A percentile compares a stretch with the other conserved stretches of the same genome.
Evolutionary conservation across 2,113 vertebrate species (phyloP).

Genomic region (Gobiocypris rarus): DNA sequence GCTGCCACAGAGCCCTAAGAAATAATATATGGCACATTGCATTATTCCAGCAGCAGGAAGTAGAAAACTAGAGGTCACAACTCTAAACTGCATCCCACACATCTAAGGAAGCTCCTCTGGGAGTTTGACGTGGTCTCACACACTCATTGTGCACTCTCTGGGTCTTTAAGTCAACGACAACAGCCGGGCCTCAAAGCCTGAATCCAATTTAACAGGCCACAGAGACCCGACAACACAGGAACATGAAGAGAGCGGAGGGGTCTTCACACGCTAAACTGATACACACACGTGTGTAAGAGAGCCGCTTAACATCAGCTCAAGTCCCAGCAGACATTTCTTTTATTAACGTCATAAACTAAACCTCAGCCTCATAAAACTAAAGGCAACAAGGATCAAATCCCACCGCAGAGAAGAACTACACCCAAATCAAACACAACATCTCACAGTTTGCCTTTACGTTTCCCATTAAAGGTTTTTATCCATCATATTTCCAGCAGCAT

Average conservation of each 20-base stretch:
- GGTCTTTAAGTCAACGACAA: not conserved
- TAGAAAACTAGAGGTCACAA: not conserved
- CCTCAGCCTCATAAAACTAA: constrained; percentile 31
- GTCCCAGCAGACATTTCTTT: constrained; percentile 60
- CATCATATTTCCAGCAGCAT: not conserved
- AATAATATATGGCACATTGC: not conserved
- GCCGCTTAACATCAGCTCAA: constrained; percentile 55
- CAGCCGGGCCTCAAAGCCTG: constrained; percentile 24
- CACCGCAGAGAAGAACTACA: constrained; percentile 4
- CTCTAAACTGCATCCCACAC: not conserved
- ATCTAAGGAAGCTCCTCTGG: constrained; percentile 36
- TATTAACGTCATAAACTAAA: constrained; percentile 66
- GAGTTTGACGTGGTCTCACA: constrained; percentile 48
- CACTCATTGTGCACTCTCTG: not conserved
- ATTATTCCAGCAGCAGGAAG: not conserved
- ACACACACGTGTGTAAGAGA: constrained; percentile 45
- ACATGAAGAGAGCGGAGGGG: not conserved
- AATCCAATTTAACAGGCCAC: constrained; percentile 26
- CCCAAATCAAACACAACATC: constrained; percentile 27
- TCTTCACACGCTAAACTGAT: not conserved
- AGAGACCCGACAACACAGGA: constrained; percentile 24
- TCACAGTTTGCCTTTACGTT: constrained; percentile 5
- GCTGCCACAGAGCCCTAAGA: no score
- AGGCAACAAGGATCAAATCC: constrained; percentile 18
- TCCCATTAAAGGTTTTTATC: not conserved